Percentiles rank a stretch among this genome's conserved stretches.
Evolutionary conservation across 2,797 vertebrate genomes (phyloP).

Genomic region (Myioborus melanocephalus): DNA sequence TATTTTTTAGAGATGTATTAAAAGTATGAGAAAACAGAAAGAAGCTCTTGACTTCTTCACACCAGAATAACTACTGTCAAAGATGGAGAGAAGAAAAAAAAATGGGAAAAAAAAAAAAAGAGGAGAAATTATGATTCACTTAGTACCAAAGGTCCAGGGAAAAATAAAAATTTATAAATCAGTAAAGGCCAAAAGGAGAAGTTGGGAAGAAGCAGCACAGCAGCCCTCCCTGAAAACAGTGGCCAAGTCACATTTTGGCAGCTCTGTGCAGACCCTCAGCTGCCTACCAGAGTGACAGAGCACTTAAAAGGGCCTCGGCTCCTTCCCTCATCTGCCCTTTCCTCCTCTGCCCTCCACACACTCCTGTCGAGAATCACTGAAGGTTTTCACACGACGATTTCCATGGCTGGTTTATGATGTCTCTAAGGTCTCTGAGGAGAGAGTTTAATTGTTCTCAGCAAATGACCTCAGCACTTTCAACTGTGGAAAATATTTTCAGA

Average conservation of each 20-base stretch:
- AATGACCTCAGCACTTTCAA: neutral
- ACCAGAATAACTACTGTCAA: neutral
- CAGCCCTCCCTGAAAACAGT: accelerated
- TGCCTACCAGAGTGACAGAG: neutral
- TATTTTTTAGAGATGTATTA: neutral
- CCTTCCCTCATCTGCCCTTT: neutral
- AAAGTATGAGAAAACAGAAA: neutral
- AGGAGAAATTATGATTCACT: neutral
- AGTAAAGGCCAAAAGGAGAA: neutral
- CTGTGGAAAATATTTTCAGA: neutral
- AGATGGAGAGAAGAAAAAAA: neutral
- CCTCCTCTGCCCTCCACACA: neutral
- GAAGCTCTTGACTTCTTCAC: neutral
- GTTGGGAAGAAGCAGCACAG: neutral
- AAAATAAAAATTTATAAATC: neutral
- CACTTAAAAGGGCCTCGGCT: neutral
- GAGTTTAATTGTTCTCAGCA: neutral
- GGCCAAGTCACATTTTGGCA: neutral
- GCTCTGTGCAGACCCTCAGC: neutral
- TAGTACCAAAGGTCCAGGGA: neutral
- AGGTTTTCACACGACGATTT: neutral
- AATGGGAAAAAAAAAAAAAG: accelerated
- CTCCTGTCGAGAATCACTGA: neutral
- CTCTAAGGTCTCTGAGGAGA: neutral
- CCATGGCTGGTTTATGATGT: neutral